Conservation (phyloP, 2,888 invertebrate species). For the Lepidochitona cinerea region DNA sequence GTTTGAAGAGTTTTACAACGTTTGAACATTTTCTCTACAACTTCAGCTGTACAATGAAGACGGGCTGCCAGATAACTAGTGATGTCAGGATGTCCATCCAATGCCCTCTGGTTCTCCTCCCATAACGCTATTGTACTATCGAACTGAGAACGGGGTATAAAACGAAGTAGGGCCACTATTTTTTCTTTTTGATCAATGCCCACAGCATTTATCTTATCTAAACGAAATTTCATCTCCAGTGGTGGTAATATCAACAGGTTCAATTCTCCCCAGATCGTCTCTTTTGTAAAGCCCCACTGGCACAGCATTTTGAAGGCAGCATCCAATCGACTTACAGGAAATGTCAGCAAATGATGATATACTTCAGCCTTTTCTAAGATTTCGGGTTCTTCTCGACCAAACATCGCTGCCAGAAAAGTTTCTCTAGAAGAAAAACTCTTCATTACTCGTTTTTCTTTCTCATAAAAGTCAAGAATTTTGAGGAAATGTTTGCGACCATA, state of each 20-base stretch:
- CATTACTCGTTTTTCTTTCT: neutral
- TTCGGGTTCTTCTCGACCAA: neutral
- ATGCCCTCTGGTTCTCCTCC: neutral
- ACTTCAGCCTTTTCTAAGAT: neutral
- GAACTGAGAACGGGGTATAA: neutral
- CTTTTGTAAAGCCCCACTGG: neutral
- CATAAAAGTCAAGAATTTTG: neutral
- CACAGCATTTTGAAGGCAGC: neutral
- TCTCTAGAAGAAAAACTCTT: neutral
- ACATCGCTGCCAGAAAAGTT: neutral
- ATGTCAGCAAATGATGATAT: neutral
- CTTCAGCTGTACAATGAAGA: neutral
- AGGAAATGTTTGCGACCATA: neutral
- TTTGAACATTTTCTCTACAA: neutral
- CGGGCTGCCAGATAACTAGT: neutral
- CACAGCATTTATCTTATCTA: neutral
- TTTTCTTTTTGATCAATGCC: neutral
- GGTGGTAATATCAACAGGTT: neutral
- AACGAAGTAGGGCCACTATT: neutral
- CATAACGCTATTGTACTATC: neutral
- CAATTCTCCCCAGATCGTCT: neutral
- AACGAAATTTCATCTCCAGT: neutral
- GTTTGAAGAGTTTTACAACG: neutral
- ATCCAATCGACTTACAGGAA: neutral
- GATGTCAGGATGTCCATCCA: neutral